phyloP scores from a whole-genome alignment of 2,888 invertebrate genomes.

The Pocota personata region DNA sequence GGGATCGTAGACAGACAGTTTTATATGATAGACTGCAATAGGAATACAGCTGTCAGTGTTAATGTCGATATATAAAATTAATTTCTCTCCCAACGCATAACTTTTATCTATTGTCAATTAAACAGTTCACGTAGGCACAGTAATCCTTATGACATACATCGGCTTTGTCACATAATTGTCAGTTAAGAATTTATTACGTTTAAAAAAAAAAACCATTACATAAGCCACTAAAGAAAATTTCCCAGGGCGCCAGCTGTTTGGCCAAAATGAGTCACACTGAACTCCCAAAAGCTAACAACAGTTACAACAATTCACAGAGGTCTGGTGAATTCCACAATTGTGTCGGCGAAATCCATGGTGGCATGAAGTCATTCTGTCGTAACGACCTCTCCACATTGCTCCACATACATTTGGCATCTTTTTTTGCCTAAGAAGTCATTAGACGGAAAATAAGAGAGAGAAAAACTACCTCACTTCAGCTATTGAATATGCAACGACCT shows the following conservation, averaged over 20 bases:
- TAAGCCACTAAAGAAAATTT: conserved; percentile 14
- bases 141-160: background rate
- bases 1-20: too few relatives aligned
- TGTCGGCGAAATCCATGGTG: conserved; percentile 20
- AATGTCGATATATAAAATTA: too few relatives aligned
- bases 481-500: conserved; percentile 69
- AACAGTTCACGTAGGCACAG: background rate
- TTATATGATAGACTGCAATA: too few relatives aligned
- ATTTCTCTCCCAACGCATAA: background rate
- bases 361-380: conserved; percentile 40
- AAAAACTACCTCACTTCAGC: conserved; percentile 16
- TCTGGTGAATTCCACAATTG: conserved; percentile 37
- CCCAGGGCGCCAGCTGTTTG: conserved; percentile 40
- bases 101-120: background rate
- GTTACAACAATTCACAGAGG: conserved; percentile 16
- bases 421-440: conserved; percentile 36
- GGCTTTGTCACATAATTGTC: background rate
- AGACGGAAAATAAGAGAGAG: conserved; percentile 9
- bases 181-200: background rate
- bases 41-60: too few relatives aligned
- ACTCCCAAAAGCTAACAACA: conserved; percentile 21
- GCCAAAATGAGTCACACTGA: conserved; percentile 27
- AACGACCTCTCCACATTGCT: conserved; percentile 9
- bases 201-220: background rate
- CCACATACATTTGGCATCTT: background rate